phyloP scores from a whole-genome alignment of 2,797 vertebrate species.

The Phalanger gymnotis region DNA sequence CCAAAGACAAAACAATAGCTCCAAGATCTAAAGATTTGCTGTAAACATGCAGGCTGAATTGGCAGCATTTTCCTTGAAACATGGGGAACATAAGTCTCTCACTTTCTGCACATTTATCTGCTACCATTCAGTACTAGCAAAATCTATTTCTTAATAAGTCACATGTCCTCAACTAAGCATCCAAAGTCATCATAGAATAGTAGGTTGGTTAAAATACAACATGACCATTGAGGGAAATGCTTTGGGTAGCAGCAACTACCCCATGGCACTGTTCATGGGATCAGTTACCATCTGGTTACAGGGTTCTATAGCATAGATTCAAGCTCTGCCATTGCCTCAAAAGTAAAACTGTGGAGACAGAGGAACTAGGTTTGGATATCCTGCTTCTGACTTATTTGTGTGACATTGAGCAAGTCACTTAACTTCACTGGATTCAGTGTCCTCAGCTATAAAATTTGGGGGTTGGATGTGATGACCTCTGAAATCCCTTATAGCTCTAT shows the following conservation, averaged over 20 bases:
- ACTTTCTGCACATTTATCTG: too few relatives aligned
- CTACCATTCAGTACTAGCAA: neutral
- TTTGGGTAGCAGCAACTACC: too few relatives aligned
- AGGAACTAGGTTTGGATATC: neutral
- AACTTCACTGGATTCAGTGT: neutral
- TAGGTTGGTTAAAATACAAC: too few relatives aligned
- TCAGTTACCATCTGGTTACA: neutral
- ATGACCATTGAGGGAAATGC: neutral
- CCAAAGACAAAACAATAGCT: neutral
- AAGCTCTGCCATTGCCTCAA: neutral
- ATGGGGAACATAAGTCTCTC: neutral
- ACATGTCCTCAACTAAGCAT: neutral
- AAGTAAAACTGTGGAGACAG: neutral
- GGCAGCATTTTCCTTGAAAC: neutral
- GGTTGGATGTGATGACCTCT: too few relatives aligned
- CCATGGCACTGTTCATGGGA: neutral
- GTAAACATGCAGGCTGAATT: neutral
- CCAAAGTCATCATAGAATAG: neutral
- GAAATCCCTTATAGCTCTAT: neutral
- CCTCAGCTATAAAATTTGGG: neutral
- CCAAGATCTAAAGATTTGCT: neutral
- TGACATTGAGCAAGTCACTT: neutral
- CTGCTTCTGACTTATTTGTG: neutral
- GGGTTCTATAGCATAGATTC: neutral
- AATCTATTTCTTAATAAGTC: neutral